Percentiles rank a stretch among this genome's conserved stretches.
These are phyloP conservation scores for Trypoxylus dichotomus DNA, from an alignment of 1,140 invertebrate species.

Conservation along the genomic window DNA sequence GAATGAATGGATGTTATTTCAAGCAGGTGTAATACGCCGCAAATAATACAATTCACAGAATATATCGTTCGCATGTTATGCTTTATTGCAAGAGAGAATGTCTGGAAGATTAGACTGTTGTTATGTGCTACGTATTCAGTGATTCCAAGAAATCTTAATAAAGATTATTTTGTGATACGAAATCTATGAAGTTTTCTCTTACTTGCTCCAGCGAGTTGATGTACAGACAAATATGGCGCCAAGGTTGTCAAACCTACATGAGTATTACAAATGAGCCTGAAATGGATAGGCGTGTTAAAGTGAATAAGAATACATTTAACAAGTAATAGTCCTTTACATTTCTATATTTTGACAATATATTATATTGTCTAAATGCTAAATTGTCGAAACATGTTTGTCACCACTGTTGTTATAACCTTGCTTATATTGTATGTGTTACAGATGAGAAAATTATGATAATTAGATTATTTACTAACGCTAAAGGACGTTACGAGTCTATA, in stretches of 20 bases:
- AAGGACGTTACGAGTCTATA: neutral
- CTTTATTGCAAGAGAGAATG: neutral
- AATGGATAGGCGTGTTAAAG: neutral
- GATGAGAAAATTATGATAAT: slow-evolving; percentile 15
- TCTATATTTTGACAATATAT: neutral
- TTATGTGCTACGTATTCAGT: neutral
- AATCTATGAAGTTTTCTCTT: neutral
- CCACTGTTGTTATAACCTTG: neutral
- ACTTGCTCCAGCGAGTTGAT: neutral
- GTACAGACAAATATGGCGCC: neutral
- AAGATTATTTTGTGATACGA: neutral
- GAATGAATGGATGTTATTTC: neutral
- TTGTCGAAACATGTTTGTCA: neutral
- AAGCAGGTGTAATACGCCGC: neutral
- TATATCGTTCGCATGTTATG: neutral
- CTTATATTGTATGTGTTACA: neutral
- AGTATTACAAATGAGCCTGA: neutral
- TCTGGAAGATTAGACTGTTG: neutral
- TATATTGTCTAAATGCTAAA: neutral
- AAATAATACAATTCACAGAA: neutral
- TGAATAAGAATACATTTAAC: neutral
- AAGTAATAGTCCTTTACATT: neutral
- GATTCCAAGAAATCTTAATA: neutral
- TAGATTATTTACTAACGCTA: neutral
- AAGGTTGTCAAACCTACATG: neutral